These are phyloP conservation scores for Carollia perspicillata DNA, from an alignment of 2,113 vertebrate species.

Conservation along the genomic window DNA sequence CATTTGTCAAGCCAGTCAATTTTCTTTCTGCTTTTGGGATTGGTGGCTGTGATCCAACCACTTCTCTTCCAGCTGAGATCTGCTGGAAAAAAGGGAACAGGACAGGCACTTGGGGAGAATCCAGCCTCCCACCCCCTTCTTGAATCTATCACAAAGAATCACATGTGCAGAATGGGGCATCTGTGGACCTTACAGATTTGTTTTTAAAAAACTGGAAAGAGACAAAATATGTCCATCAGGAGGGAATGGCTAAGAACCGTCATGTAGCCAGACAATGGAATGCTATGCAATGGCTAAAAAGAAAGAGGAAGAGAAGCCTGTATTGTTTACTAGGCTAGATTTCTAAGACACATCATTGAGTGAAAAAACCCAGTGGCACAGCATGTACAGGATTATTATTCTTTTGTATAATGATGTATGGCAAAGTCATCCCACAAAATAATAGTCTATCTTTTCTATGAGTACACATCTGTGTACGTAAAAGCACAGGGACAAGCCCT, in stretches of 20 bases:
- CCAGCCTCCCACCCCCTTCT: neutral
- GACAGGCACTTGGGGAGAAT: neutral
- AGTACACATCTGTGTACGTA: neutral
- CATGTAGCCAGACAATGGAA: neutral
- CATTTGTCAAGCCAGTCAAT: neutral
- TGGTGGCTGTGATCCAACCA: neutral
- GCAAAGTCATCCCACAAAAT: neutral
- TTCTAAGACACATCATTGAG: neutral
- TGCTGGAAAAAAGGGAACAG: neutral
- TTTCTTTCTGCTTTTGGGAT: neutral
- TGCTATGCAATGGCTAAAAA: neutral
- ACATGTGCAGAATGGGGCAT: accelerated
- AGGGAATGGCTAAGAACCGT: neutral
- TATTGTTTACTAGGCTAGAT: neutral
- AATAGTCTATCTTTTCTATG: neutral
- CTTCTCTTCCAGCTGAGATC: neutral
- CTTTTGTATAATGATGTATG: neutral
- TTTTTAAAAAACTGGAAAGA: neutral
- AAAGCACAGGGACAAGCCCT: neutral
- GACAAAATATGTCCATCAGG: neutral
- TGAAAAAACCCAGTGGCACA: neutral
- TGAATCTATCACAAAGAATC: neutral
- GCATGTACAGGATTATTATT: neutral
- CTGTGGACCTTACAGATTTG: neutral
- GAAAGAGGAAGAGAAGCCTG: neutral